Conservation (phyloP, 2,888 invertebrate species). For the Macroteleia sp. region DNA sequence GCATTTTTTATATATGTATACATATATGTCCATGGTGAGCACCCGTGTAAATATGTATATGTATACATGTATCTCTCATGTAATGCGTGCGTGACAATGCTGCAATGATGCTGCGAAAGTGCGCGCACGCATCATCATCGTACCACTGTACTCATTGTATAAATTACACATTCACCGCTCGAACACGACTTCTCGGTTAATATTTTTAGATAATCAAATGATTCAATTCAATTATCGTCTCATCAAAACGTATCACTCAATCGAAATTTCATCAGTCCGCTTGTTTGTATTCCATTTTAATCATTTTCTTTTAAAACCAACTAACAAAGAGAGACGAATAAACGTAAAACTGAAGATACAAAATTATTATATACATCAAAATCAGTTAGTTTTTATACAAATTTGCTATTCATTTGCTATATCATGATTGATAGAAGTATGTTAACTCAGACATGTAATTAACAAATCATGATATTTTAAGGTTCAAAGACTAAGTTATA, state of each 20-base stretch:
- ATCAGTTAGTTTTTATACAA: no score
- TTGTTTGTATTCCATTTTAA: conserved; percentile 71
- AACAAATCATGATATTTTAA: no score
- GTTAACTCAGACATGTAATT: no score
- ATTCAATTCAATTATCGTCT: conserved; percentile 69
- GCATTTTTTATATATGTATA: conserved; percentile 44
- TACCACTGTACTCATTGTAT: conserved; percentile 83
- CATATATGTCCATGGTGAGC: conserved; percentile 30
- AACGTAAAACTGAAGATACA: no score
- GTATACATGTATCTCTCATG: conserved; percentile 56
- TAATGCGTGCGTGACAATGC: conserved; percentile 48
- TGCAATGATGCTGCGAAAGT: conserved; percentile 35
- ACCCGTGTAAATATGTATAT: conserved; percentile 63
- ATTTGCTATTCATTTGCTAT: no score
- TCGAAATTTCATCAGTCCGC: conserved; percentile 75
- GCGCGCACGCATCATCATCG: conserved; percentile 70
- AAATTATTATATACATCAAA: no score
- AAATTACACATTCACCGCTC: conserved; percentile 83
- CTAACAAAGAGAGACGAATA: conserved; percentile 11
- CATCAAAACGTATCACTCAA: conserved; percentile 69
- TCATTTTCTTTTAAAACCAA: conserved; percentile 70
- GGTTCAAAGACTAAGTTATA: no score
- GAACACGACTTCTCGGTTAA: conserved; percentile 72
- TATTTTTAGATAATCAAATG: conserved; percentile 66
- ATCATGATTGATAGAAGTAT: no score